A percentile compares a stretch with the other conserved stretches of the same genome.
These are phyloP conservation scores for Uloborus plumipes DNA, from an alignment of 2,888 invertebrate species.

Conservation along the genomic window DNA sequence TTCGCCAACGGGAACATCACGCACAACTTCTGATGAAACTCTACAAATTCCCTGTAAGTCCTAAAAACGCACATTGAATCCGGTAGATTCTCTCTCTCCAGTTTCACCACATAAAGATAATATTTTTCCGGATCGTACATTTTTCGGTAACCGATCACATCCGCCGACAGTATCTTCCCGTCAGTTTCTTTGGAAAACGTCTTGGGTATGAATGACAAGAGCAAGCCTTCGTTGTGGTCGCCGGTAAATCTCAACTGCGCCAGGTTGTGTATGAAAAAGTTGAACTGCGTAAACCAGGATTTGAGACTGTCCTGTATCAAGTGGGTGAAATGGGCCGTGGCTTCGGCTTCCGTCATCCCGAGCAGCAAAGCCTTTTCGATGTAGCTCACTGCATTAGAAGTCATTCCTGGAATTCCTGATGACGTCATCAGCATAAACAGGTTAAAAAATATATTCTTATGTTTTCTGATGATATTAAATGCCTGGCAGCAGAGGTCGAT, in stretches of 20 bases:
- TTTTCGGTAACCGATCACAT: constrained; percentile 91
- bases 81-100: constrained; percentile 86
- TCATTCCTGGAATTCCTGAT: constrained; percentile 92
- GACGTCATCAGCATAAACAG: constrained; percentile 93
- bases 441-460: constrained; percentile 90
- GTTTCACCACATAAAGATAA: constrained; percentile 89
- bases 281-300: constrained; percentile 94
- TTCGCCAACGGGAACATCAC: constrained; percentile 91
- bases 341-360: constrained; percentile 92
- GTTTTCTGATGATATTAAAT: constrained; percentile 93
- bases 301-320: constrained; percentile 96
- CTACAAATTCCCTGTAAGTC: constrained; percentile 96
- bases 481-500: constrained; percentile 98
- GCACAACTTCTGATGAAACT: constrained; percentile 94
- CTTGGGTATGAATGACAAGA: constrained; percentile 93
- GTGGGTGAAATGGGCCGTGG: constrained; percentile 93
- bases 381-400: constrained; percentile 90
- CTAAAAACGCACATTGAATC: constrained; percentile 91
- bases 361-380: constrained; percentile 91
- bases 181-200: constrained; percentile 87
- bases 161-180: constrained; percentile 87
- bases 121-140: constrained; percentile 97
- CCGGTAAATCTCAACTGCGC: constrained; percentile 92
- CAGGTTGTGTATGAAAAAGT: constrained; percentile 97
- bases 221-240: constrained; percentile 83